phyloP scores from a whole-genome alignment of 2,797 vertebrate species.

The Ctenochaetus hawaiiensis region DNA sequence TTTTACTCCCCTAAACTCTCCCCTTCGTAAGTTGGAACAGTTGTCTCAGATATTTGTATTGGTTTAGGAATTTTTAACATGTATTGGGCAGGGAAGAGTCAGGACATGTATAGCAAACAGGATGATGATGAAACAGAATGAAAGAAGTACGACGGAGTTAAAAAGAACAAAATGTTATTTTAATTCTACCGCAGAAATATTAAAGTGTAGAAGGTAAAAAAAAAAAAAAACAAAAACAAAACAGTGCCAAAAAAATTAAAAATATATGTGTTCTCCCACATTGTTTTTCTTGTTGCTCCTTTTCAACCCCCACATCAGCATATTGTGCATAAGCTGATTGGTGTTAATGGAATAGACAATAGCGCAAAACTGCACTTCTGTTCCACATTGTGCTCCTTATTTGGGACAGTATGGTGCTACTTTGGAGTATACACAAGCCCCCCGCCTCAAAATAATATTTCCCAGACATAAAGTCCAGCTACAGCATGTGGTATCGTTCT shows the following conservation, averaged over 20 bases:
- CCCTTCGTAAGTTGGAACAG: neutral
- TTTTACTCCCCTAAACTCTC: slow-evolving; percentile 10
- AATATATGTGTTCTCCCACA: slow-evolving; percentile 2
- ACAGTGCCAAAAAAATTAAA: slow-evolving; percentile 20
- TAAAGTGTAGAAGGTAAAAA: neutral
- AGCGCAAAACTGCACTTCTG: slow-evolving; percentile 77
- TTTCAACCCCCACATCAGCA: slow-evolving; percentile 28
- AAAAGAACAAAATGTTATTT: neutral
- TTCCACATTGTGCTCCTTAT: slow-evolving; percentile 77
- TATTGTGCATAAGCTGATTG: slow-evolving; percentile 73
- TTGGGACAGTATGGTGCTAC: slow-evolving; percentile 54
- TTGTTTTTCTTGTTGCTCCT: neutral
- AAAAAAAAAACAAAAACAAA: neutral
- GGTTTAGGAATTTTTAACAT: slow-evolving; percentile 55
- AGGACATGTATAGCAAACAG: slow-evolving; percentile 11
- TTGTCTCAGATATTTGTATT: neutral
- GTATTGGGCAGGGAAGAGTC: slow-evolving; percentile 27
- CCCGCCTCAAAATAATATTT: slow-evolving; percentile 78
- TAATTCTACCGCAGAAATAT: slow-evolving; percentile 42
- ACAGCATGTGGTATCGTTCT: slow-evolving; percentile 78
- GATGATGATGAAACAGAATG: too few species aligned
- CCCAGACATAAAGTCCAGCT: slow-evolving; percentile 72
- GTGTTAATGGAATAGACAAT: slow-evolving; percentile 81
- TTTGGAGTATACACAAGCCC: slow-evolving; percentile 64
- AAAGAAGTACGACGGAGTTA: too few species aligned